A percentile compares a stretch with the other conserved stretches of the same genome.
Evolutionary conservation across 1,140 invertebrate species (phyloP).

Genomic region (Lysiphlebus fabarum): DNA sequence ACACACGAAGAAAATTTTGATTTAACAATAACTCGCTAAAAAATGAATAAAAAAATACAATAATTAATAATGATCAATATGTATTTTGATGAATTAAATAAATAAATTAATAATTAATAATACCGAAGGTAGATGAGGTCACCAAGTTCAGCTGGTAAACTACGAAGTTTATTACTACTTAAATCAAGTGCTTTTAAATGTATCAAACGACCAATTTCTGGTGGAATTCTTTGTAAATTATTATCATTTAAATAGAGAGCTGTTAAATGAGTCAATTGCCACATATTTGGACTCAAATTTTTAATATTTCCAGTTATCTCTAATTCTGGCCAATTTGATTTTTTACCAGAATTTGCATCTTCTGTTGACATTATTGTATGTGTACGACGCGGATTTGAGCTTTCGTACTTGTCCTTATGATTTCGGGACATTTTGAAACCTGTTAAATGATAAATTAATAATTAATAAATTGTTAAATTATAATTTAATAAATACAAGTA

Average conservation of each 20-base stretch:
- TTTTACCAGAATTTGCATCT: constrained; percentile 86
- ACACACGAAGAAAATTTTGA: constrained; percentile 87
- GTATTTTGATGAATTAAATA: constrained; percentile 16
- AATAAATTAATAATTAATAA: constrained; percentile 13
- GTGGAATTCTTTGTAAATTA: constrained; percentile 79
- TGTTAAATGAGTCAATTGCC: constrained; percentile 87
- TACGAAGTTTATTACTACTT: constrained; percentile 90
- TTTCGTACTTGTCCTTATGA: constrained; percentile 70
- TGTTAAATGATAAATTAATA: constrained; percentile 31
- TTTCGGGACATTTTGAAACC: constrained; percentile 64
- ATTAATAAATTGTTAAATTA: constrained; percentile 15
- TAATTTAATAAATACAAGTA: background rate
- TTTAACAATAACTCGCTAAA: constrained; percentile 88
- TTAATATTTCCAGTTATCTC: constrained; percentile 81
- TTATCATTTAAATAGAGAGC: constrained; percentile 95
- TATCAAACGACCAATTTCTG: constrained; percentile 79
- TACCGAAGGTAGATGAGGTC: constrained; percentile 89
- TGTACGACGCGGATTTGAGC: constrained; percentile 67
- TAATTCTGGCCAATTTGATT: constrained; percentile 77
- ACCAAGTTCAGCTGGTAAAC: constrained; percentile 91
- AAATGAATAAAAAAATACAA: constrained; percentile 36
- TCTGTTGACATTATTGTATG: constrained; percentile 90
- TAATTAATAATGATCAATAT: constrained; percentile 6
- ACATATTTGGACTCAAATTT: constrained; percentile 86
- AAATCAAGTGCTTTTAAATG: constrained; percentile 87